These are phyloP conservation scores for Lerista edwardsae DNA, from an alignment of 2,797 vertebrate species.

Conservation along the genomic window DNA sequence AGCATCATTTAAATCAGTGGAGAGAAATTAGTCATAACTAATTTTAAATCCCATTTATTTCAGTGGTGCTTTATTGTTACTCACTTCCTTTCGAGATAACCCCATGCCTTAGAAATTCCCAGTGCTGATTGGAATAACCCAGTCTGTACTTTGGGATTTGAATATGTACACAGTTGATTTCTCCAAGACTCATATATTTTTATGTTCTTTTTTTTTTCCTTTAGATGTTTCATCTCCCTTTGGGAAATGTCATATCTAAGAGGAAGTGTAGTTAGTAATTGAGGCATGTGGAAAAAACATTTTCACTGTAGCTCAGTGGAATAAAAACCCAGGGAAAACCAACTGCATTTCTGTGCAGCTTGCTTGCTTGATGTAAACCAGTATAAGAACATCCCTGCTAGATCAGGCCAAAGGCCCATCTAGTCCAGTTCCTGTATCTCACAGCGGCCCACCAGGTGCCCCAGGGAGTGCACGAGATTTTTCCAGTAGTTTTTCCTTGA, in stretches of 20 bases:
- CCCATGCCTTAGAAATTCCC: conserved; percentile 35
- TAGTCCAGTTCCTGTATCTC: too few species aligned
- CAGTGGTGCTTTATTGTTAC: too few species aligned
- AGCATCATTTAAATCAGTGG: too few species aligned
- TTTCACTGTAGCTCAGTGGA: conserved; percentile 56
- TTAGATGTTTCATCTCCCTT: conserved; percentile 43
- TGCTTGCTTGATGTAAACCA: conserved; percentile 45
- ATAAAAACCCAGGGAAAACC: not conserved
- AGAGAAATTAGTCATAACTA: too few species aligned
- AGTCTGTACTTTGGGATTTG: conserved; percentile 40
- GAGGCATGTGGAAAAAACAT: conserved; percentile 66
- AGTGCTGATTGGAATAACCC: conserved; percentile 45
- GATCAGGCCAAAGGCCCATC: too few species aligned
- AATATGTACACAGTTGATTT: conserved; percentile 33
- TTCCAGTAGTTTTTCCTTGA: conserved; percentile 14
- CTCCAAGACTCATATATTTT: conserved; percentile 15
- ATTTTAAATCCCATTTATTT: too few species aligned
- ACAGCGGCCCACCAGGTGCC: too few species aligned
- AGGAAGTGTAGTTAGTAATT: conserved; percentile 64
- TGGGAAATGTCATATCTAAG: conserved; percentile 55
- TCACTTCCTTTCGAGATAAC: not conserved
- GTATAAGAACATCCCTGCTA: too few species aligned
- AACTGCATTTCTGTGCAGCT: not conserved
- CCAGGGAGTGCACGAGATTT: too few species aligned
- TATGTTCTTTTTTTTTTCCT: conserved; percentile 40